Conservation (phyloP, 1,140 invertebrate genomes). For the Pseudomyrmex concolor region DNA sequence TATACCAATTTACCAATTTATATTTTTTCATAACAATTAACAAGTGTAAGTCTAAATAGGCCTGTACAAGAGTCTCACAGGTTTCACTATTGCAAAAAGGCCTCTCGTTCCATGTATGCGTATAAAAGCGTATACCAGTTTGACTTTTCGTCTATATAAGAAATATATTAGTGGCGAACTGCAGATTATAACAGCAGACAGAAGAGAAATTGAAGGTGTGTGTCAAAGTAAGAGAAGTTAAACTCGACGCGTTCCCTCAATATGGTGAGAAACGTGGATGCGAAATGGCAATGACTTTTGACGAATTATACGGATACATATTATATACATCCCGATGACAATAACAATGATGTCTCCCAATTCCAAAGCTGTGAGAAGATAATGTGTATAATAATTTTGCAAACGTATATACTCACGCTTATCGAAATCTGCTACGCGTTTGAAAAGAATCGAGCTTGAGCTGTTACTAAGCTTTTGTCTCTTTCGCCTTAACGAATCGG, state of each 20-base stretch:
- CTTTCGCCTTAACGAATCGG: constrained; percentile 75
- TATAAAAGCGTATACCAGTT: constrained; percentile 50
- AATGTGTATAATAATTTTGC: constrained; percentile 47
- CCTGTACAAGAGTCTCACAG: constrained; percentile 39
- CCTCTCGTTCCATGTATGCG: constrained; percentile 33
- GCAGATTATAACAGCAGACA: constrained; percentile 40
- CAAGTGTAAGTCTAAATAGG: constrained; percentile 52
- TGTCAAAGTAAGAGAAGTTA: constrained; percentile 18
- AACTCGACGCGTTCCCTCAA: constrained; percentile 3
- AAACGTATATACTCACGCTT: constrained; percentile 86
- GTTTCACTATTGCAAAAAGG: constrained; percentile 30
- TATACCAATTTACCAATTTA: constrained; percentile 59
- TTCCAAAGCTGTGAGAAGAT: constrained; percentile 67
- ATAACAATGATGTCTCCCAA: constrained; percentile 50
- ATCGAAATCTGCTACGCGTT: constrained; percentile 85
- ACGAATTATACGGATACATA: not conserved
- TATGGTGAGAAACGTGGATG: constrained; percentile 23
- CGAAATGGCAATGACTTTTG: constrained; percentile 19
- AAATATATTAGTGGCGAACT: constrained; percentile 39
- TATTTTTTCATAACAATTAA: constrained; percentile 66
- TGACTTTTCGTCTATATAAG: constrained; percentile 13
- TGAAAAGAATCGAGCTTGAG: constrained; percentile 84
- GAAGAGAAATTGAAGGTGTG: constrained; percentile 15
- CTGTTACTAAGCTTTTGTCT: constrained; percentile 86
- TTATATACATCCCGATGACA: constrained; percentile 33